Evolutionary conservation across 2,888 invertebrate genomes (phyloP).

Genomic region (Digitonthophagus gazella): DNA sequence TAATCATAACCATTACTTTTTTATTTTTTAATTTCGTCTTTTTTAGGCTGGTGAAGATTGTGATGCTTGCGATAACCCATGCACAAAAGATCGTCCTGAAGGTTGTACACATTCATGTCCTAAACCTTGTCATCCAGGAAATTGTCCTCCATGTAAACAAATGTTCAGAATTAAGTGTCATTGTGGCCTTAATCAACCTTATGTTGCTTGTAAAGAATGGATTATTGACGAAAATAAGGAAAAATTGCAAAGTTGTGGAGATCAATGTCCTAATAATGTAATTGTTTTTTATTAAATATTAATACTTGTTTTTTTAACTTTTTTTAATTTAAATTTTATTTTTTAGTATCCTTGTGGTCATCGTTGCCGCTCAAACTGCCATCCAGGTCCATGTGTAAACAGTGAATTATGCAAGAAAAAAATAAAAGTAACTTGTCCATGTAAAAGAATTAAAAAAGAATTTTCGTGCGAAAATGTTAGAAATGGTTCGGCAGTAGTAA

Average conservation of each 20-base stretch:
- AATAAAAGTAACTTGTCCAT: constrained; percentile 74
- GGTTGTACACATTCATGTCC: constrained; percentile 77
- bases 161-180: constrained; percentile 74
- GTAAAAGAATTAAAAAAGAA: constrained; percentile 74
- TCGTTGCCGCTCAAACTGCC: constrained; percentile 72
- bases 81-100: constrained; percentile 62
- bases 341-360: constrained; percentile 79
- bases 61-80: constrained; percentile 59
- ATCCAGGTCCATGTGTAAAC: constrained; percentile 67
- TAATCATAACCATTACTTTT: not conserved
- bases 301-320: constrained; percentile 9
- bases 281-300: constrained; percentile 36
- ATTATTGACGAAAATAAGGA: constrained; percentile 53
- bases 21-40: constrained; percentile 18
- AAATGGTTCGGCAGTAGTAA: constrained; percentile 53
- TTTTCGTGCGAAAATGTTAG: constrained; percentile 64
- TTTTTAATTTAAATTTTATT: constrained; percentile 30
- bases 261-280: constrained; percentile 82
- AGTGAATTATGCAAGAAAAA: constrained; percentile 73
- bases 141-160: constrained; percentile 73
- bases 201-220: constrained; percentile 72
- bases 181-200: constrained; percentile 74
- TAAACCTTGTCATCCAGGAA: constrained; percentile 68
- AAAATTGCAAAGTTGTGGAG: constrained; percentile 63
- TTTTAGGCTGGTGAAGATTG: constrained; percentile 55